Base-by-base conservation (phyloP, 2,888 invertebrate species). In the Hoplodrina ambigua region DNA sequence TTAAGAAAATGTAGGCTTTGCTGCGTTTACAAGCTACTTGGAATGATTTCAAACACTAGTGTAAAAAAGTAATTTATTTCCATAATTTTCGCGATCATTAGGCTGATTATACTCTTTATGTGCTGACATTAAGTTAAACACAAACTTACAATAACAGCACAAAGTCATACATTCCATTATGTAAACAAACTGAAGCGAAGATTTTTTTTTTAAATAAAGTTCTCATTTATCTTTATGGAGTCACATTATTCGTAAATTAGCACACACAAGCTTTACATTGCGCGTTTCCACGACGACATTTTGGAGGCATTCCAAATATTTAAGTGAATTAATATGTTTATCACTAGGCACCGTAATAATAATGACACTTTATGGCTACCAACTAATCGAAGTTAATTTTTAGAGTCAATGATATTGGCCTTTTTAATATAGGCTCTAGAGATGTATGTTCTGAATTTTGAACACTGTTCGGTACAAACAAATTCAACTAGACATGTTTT, bases 231-330 rank as follows among this genome's bases (percentile, higher is more conserved):
- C n/a, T 67, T 50, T 55, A 57, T 54, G 33, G 17, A 30, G 55
- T 50, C 11, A 57, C 50, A 65, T 72, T 70, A 59, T 61, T 66
- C 37, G 53, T 58, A 68, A 72, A 80, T 70, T 77, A 71, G 58
- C 54, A 55, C 58, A 49, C 46, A 41, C 55, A 61, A 61, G 17
- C 56, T 67, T 64, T 57, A 41, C n/a, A 49, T 50, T 64, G 44
- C 50, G 37, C 17, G 60, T 69, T 76, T 78, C 67, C 55, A 62
- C 8, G 76, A 78, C 60, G 74, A 20, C 19, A 44, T 33, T 81
- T 85, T 92, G 92, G 92, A 89, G 64, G 13, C 25, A 30, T 33
- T 78, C 91, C 91, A 91, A 86, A 85, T 75, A 70, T 75, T 78
- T 72, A 74, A 86, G 84, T 81, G 86, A 78, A 79, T 79, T 82